Percentiles rank a stretch among this genome's conserved stretches.
These are phyloP conservation scores for Anguilla japonica DNA, from an alignment of 2,113 vertebrate species.

Conservation along the genomic window DNA sequence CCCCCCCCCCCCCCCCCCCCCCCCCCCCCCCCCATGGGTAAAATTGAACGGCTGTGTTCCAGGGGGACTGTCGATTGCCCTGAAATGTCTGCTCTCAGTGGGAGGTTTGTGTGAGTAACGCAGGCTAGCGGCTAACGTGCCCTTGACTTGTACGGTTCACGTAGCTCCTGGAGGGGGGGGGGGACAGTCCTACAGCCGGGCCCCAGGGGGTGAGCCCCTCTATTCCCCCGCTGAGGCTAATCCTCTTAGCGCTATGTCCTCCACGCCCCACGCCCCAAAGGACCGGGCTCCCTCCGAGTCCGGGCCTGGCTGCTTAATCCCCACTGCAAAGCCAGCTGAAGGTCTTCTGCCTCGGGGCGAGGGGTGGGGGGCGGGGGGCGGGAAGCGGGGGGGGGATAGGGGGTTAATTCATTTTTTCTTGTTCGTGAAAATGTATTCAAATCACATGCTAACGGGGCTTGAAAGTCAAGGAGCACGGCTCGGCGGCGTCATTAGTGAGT, in stretches of 20 bases:
- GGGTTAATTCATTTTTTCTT: no score
- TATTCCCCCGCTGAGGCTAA: constrained; percentile 31
- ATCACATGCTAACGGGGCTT: background rate
- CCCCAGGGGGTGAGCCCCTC: background rate
- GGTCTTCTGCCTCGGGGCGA: background rate
- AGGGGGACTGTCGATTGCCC: no score
- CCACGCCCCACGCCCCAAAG: constrained; percentile 22
- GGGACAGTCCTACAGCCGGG: background rate
- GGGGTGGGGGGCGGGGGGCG: background rate
- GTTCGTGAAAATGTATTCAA: no score
- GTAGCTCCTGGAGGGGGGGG: background rate
- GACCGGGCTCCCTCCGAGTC: constrained; percentile 1
- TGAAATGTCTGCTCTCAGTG: background rate
- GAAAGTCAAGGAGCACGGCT: background rate
- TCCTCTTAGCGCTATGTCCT: constrained; percentile 37
- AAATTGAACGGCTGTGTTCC: background rate
- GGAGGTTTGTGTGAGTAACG: background rate
- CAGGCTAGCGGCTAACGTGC: background rate
- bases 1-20: no score
- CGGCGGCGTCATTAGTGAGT: no score
- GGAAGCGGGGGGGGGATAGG: no score
- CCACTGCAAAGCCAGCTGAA: constrained; percentile 25
- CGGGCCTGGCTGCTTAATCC: constrained; percentile 23
- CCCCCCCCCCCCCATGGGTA: background rate
- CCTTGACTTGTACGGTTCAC: constrained; percentile 12